Base-by-base conservation (phyloP, 2,888 invertebrate genomes). In the Ctenicera cuprea region DNA sequence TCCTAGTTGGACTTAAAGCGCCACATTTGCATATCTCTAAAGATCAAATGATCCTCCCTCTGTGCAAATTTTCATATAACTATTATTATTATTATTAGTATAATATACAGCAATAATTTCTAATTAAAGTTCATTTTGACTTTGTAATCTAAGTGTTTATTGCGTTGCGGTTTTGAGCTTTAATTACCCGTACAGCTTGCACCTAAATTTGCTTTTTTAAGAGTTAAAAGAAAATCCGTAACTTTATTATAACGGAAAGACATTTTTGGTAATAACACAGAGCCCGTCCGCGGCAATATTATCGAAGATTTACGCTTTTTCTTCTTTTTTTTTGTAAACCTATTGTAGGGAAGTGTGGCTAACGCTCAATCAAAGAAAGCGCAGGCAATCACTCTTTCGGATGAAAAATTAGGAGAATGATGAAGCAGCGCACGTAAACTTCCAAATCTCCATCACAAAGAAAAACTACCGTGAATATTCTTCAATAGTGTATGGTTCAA, bases 391-490 rank as follows among this genome's bases (percentile, higher is more conserved):
- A n/a, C 20, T 50, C 54, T 54, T 54, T 30, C 20, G 7, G 54
- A 54, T 54, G 30, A 54, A 54, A 54, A 54, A 54, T 54, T 54
- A n/a, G 14, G 9, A 54, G 5, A 54, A 54, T 30, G 54, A 54
- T 54, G 54, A 33, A 54, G 26, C 54, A 54, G 3, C 26, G 14
- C 54, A 54, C 54, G 54, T 33, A 30, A 54, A 30, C 54, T 54
- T 54, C 22, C 26, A 30, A 54, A 54, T 54, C 30, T 54, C n/a
- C 54, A 54, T 54, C 33, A 54, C 33, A 54, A 54, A 54, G 54
- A 54, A 54, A 54, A 33, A 54, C 20, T 54, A 22, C 22, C 22
- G 3, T 14, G 26, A 5, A 30, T 54, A 54, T 12, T 11, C 26
- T 9, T 8, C 14, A 14, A 26, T 18, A 30, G 54, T 3, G 30